Evolutionary conservation across 2,797 vertebrate species (phyloP), one percentile per base, ranked within the genome.

Genomic region (Characodon lateralis): DNA sequence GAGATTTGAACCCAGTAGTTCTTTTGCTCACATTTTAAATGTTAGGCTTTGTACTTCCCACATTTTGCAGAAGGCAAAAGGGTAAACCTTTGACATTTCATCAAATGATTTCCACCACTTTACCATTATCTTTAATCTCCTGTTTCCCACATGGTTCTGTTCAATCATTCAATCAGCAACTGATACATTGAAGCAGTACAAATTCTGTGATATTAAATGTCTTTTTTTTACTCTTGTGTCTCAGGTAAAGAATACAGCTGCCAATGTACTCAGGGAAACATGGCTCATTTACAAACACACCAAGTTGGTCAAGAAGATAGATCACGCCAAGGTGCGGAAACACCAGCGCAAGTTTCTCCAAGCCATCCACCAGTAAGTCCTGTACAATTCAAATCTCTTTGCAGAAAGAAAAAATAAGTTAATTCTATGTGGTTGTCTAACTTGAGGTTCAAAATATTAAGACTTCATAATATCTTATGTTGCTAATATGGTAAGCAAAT

Each of bases 321-420:
- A 99, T 93, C 97, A 96, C 59, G 96, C 97, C 95, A 97, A 96
- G 95, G 98, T 98, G 93, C 98, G 98, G 92, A 99, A 97, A 96
- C 97, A 99, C 96, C 97, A 99, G 95, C 98, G 97, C 96, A 98
- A 99, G 97, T 99, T 99, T 96, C 97, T 99, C 90, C 98, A 99
- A 96, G 98, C 98, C 95, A 98, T 98, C 94, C 97, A 99, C 96
- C 97, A 98, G 97, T 99, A 97, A 98, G 97, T 97, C 82, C 59
- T 43, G 50, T 58, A 1, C 69, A 56, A 9, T 72, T 66, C 74
- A 66, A 72, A 39, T 35, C 22, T 41, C 51, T 41, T 35, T 69
- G 22, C 61, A 72, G 69, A 80, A 77, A 46, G 18, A 5, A 70
- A 31, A 78, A 46, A 26, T 73, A 55, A 8, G n/a, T 65, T 78